Evolutionary conservation across 2,797 vertebrate genomes (phyloP).

Genomic region (Darevskia nairensis): DNA sequence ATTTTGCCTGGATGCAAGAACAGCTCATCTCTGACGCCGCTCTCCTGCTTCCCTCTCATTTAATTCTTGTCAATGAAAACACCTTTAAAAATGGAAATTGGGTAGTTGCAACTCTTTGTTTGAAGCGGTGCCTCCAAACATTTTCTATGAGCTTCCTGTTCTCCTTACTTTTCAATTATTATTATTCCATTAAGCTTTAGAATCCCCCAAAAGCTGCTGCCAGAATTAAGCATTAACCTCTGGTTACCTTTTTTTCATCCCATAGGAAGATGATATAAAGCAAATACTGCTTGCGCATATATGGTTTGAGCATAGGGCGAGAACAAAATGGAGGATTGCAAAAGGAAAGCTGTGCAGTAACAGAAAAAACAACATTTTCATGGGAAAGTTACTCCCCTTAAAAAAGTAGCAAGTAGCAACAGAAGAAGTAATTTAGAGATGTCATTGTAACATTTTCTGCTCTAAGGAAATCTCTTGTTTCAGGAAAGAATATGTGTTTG

Average conservation of each 20-base stretch:
- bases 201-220: conserved; percentile 16
- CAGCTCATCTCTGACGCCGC: background rate
- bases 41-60: background rate
- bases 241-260: conserved; percentile 17
- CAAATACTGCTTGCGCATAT: conserved; percentile 45
- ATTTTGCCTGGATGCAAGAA: background rate
- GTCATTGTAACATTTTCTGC: conserved; percentile 2
- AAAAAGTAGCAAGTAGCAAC: background rate
- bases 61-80: conserved; percentile 9
- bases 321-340: background rate
- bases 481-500: conserved; percentile 9
- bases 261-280: conserved; percentile 37
- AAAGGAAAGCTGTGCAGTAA: background rate
- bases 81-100: conserved; percentile 27
- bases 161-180: conserved; percentile 27
- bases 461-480: conserved; percentile 3
- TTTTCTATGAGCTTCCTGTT: conserved; percentile 10
- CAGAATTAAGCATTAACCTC: conserved; percentile 28
- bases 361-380: background rate
- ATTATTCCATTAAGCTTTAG: conserved; percentile 45
- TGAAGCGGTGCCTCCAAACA: conserved; percentile 13
- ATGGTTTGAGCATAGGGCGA: background rate
- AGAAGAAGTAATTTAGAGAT: background rate
- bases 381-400: background rate
- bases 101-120: background rate